Evolutionary conservation across 2,888 invertebrate genomes (phyloP).

Genomic region (Pterobdella sp.): DNA sequence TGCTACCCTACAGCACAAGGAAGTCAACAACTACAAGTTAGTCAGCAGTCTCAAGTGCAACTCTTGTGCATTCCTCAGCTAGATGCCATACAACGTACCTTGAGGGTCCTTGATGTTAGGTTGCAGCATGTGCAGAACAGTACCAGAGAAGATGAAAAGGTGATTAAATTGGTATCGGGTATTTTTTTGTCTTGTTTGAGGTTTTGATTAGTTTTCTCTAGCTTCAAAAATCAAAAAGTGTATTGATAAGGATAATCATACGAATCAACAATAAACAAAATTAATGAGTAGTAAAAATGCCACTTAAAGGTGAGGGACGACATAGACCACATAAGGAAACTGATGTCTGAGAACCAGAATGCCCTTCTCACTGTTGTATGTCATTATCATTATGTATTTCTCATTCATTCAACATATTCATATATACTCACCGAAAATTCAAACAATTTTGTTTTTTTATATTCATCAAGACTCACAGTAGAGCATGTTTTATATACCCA

Average conservation of each 20-base stretch:
- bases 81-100: slow-evolving; percentile 49
- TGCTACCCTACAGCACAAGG: slow-evolving; percentile 2
- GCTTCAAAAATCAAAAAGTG: no score
- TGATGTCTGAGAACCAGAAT: slow-evolving; percentile 51
- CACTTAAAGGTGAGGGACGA: slow-evolving; percentile 48
- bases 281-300: no score
- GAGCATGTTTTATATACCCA: no score
- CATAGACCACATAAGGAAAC: slow-evolving; percentile 48
- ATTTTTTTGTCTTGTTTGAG: no score
- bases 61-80: slow-evolving; percentile 50
- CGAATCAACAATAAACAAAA: no score
- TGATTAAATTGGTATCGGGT: slow-evolving; percentile 46
- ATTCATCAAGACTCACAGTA: no score
- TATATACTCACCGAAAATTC: no score
- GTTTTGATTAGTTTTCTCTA: no score
- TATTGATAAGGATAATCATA: no score
- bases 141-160: slow-evolving; percentile 46
- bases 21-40: slow-evolving; percentile 15
- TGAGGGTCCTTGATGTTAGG: slow-evolving; percentile 50
- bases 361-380: slow-evolving; percentile 48
- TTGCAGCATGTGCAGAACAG: slow-evolving; percentile 49
- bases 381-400: no score
- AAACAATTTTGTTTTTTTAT: no score
- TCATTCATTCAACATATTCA: no score
- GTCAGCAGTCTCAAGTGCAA: slow-evolving; percentile 41